Percentiles rank a stretch among this genome's conserved stretches.
Conservation (phyloP, 2,113 vertebrate species). For the Mus pahari region DNA sequence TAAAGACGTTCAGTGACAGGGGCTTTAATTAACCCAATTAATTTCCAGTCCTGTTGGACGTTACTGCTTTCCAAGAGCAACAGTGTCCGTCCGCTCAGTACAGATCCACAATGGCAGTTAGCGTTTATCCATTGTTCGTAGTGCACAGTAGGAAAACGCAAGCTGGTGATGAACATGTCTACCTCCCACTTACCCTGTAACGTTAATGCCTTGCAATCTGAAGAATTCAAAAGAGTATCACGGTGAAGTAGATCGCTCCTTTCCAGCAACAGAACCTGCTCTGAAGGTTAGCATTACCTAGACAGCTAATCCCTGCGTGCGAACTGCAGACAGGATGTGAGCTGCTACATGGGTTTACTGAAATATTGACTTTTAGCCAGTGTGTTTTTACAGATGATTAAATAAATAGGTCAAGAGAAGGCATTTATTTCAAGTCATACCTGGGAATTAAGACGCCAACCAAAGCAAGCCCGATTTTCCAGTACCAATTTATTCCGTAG, state of each 20-base stretch:
- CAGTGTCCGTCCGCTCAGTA: neutral
- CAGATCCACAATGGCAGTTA: constrained; percentile 45
- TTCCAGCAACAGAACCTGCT: constrained; percentile 51
- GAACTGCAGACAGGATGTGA: neutral
- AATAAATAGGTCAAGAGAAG: constrained; percentile 55
- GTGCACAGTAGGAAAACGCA: constrained; percentile 37
- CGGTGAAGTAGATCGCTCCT: constrained; percentile 53
- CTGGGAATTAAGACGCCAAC: neutral
- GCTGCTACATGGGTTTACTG: constrained; percentile 34
- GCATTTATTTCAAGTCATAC: neutral
- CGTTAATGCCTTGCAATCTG: constrained; percentile 67
- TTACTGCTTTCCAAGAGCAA: constrained; percentile 42
- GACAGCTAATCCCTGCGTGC: constrained; percentile 27
- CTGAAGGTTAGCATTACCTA: constrained; percentile 63
- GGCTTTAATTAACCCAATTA: constrained; percentile 48
- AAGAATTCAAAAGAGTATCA: constrained; percentile 64
- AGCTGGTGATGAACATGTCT: constrained; percentile 31
- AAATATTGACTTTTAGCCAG: constrained; percentile 59
- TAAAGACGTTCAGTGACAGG: constrained; percentile 29
- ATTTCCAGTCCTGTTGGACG: constrained; percentile 32
- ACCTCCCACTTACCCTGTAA: constrained; percentile 1
- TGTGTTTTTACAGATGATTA: constrained; percentile 51
- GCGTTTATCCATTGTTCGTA: constrained; percentile 9
- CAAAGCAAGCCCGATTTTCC: neutral
- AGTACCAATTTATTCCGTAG: neutral